A percentile compares a stretch with the other conserved stretches of the same genome.
phyloP scores from a whole-genome alignment of 2,113 vertebrate genomes.

The Phodopus roborovskii region DNA sequence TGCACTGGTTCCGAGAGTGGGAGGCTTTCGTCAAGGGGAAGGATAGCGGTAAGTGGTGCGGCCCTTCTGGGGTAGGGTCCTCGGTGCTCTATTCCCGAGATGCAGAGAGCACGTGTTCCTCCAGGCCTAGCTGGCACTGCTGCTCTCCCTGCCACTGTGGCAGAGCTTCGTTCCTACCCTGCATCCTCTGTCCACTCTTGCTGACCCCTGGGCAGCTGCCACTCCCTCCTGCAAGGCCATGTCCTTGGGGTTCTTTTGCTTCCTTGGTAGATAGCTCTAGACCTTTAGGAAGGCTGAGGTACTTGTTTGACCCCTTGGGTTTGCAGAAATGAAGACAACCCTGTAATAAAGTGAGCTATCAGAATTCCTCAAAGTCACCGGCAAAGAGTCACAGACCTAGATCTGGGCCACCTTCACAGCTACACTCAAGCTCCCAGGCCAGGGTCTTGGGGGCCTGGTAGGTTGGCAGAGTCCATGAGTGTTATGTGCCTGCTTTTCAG shows the following conservation, averaged over 20 bases:
- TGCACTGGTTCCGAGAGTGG: constrained; percentile 99
- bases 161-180: neutral
- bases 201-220: neutral
- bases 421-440: accelerated
- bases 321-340: neutral
- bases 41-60: constrained; percentile 90
- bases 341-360: neutral
- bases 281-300: too few relatives aligned
- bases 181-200: too few relatives aligned
- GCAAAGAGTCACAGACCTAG: neutral
- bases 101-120: neutral
- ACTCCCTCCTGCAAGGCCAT: neutral
- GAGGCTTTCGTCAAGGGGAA: constrained; percentile 98
- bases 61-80: neutral
- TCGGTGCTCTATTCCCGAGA: neutral
- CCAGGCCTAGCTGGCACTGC: neutral
- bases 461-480: too few relatives aligned
- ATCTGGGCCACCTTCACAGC: neutral
- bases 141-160: neutral
- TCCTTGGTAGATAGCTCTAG: neutral
- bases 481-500: neutral
- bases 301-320: accelerated
- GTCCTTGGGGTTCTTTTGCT: neutral
- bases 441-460: neutral
- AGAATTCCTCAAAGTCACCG: neutral